phyloP scores from a whole-genome alignment of 2,888 invertebrate genomes.

The Nysson spinosus region DNA sequence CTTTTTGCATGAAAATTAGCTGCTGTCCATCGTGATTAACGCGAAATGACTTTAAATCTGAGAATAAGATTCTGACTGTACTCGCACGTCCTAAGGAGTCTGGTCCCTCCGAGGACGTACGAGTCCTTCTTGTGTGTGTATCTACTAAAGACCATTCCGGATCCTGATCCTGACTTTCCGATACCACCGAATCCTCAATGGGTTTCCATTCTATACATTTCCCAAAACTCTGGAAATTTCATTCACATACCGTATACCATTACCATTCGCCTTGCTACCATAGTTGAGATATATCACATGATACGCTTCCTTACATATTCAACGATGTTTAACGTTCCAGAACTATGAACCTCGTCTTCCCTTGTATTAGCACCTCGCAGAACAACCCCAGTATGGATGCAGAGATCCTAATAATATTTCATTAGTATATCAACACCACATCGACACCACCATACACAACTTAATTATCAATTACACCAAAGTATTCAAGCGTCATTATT shows the following conservation, averaged over 20 bases:
- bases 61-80: constrained; percentile 80
- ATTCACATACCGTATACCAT: constrained; percentile 5
- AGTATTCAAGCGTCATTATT: no score
- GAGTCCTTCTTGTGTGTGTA: constrained; percentile 83
- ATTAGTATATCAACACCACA: neutral
- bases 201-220: constrained; percentile 91
- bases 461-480: neutral
- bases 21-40: constrained; percentile 80
- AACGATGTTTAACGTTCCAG: constrained; percentile 84
- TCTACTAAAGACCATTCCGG: constrained; percentile 90
- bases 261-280: no score
- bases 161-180: constrained; percentile 86
- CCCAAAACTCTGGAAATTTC: constrained; percentile 75
- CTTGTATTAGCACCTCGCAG: constrained; percentile 81
- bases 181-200: constrained; percentile 87
- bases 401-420: constrained; percentile 81
- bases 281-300: no score
- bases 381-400: constrained; percentile 89
- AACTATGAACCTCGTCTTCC: constrained; percentile 81
- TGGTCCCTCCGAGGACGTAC: constrained; percentile 78
- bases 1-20: constrained; percentile 84
- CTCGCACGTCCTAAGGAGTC: constrained; percentile 76
- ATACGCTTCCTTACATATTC: constrained; percentile 78
- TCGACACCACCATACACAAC: constrained; percentile 2
- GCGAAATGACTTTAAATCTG: constrained; percentile 83